Evolutionary conservation across 2,797 vertebrate species (phyloP), one percentile per base, ranked within the genome.

Genomic region (Tauraco hartlaubi): DNA sequence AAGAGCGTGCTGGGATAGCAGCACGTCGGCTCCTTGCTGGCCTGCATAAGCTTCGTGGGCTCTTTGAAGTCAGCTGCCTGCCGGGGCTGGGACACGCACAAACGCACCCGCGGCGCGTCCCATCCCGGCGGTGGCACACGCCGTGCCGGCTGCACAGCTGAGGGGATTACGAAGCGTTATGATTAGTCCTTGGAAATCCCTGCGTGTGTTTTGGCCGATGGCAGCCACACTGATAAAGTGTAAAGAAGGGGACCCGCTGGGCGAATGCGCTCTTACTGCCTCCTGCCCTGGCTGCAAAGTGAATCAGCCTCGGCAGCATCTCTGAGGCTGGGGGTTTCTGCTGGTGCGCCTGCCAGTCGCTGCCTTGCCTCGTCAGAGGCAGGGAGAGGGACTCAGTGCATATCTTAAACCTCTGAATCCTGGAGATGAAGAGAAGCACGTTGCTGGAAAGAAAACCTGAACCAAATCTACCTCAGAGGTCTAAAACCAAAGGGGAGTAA

Each of bases 31-130:
- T 94, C 83, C 86, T 91, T 18, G 59, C 71, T 95, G 92, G 33
- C 84, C 86, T 79, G 81, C 39, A 23, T 3, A 6, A 82, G 81
- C 74, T 81, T 5, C 2, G 0, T 35, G 84, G 15, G 78, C 44
- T 87, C 84, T 94, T 87, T 87, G 92, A 93, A 93, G 74, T 28
- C 9, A 2, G 79, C 39, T 56, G 71, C 73, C 72, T 61, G 85
- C 64, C 5, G 2, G 43, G 80, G 43, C 22, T 54, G 85, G 75
- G 79, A 52, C 59, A 11, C 23, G 12, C 66, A 28, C 52, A 33
- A 3, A 69, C 13, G 9, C 59, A 12, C 28, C 41, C 12, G 1
- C 37, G 4, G 72, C 4, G 3, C 3, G 0, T 56, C 61, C 64
- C 78, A 16, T 5, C 58, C 72, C 7, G 2, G 44, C 1, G 2